Base-by-base conservation (phyloP, 2,113 vertebrate genomes). In the Rhagologus leucostigma region DNA sequence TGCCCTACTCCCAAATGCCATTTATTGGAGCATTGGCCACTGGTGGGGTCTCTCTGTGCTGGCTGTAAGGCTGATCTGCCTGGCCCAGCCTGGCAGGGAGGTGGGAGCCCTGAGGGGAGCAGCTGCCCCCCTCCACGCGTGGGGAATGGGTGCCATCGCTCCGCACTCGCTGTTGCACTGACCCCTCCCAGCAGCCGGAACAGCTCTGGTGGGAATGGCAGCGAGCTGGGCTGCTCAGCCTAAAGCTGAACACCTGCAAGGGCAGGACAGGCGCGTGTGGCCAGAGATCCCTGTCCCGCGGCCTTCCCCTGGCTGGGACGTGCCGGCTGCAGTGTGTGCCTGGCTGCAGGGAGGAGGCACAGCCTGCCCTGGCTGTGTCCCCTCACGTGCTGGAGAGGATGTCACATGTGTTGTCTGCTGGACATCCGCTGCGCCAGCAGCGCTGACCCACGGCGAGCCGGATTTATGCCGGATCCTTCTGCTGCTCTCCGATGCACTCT, bases 11-110 rank as follows among this genome's bases (percentile, higher is more conserved):
- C 35, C 23, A 39, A 21, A 27, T 56, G 53, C 16, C 3, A 4
- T 33, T 50, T 84, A 9, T 41, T 0, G 0, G n/a, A 0, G 5
- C 18, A 1, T 0, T 62, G 65, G 55, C 24, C n/a, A 13, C 47
- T 32, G 11, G 2, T 8, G 11, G 19, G 16, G 10, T 76, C 19
- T 44, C 41, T 74, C 23, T 74, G 30, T 3, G 2, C 69, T 6
- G 2, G 9, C 29, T 49, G 27, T 27, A 32, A 60, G 1, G 2
- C 21, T 29, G 55, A 39, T 19, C 16, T 49, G 53, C 60, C 52
- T 37, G 71, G 33, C 37, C 42, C 87, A 85, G 60, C 55, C 39
- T 26, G 53, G 44, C 73, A 55, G 53, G 39, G 57, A n/a, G 20
- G 7, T 35, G 85, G 35, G 22, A 80, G 49, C 33, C 52, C 26